Conservation (phyloP, 1,140 invertebrate genomes). For the Temnothorax curvispinosus region DNA sequence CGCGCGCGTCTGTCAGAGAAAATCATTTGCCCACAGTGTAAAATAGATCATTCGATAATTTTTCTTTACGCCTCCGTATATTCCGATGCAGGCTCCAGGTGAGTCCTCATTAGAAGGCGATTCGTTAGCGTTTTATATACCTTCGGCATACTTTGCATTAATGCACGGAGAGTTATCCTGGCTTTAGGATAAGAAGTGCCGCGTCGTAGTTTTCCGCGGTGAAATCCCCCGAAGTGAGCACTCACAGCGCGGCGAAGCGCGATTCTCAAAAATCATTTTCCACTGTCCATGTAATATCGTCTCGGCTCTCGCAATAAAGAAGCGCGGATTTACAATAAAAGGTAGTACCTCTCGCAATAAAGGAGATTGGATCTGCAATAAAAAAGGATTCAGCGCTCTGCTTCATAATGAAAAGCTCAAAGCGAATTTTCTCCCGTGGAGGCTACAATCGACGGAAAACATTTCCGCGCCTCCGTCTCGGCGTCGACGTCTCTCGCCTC, state of each 20-base stretch:
- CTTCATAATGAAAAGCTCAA: conserved; percentile 63
- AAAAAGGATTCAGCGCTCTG: conserved; percentile 58
- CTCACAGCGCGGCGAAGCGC: neutral
- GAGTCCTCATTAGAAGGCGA: neutral
- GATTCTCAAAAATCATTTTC: conserved; percentile 58
- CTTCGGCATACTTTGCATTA: conserved; percentile 14
- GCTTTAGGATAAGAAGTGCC: neutral
- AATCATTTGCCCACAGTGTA: neutral
- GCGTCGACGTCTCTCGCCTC: neutral
- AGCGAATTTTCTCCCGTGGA: conserved; percentile 53
- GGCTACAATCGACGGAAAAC: conserved; percentile 54
- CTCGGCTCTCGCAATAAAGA: conserved; percentile 52
- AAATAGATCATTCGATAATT: conserved; percentile 13
- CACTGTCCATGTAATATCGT: conserved; percentile 55
- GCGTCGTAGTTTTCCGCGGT: conserved; percentile 1
- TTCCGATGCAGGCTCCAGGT: too few relatives aligned
- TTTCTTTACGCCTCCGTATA: neutral
- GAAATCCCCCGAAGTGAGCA: conserved; percentile 38
- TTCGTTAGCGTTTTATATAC: conserved; percentile 8
- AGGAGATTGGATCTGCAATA: conserved; percentile 61
- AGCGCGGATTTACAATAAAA: conserved; percentile 62
- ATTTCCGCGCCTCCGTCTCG: conserved; percentile 48
- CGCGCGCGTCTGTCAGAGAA: neutral
- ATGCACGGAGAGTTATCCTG: neutral
- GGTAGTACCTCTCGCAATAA: conserved; percentile 57